A percentile compares a stretch with the other conserved stretches of the same genome.
Evolutionary conservation across 2,888 invertebrate genomes (phyloP).

Genomic region (Cremastinae sp.): DNA sequence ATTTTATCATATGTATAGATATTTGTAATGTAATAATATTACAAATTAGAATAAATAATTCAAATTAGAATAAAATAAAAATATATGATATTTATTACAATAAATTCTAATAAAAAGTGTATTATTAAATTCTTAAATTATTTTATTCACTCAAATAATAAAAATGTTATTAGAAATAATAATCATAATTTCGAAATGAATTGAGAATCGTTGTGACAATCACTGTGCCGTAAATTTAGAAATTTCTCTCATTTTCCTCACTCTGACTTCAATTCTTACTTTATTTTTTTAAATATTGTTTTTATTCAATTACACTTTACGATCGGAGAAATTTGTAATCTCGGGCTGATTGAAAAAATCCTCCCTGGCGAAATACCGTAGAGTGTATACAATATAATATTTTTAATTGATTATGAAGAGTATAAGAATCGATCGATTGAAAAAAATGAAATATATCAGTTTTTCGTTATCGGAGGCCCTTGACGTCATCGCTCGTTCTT

Average conservation of each 20-base stretch:
- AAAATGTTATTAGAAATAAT: no score
- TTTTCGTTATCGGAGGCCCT: slow-evolving; percentile 52
- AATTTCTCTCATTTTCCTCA: background rate
- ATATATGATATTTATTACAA: no score
- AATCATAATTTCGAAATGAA: no score
- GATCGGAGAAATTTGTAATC: slow-evolving; percentile 22
- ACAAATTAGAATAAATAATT: no score
- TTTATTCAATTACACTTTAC: slow-evolving; percentile 1
- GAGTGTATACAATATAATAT: background rate
- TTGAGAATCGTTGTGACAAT: slow-evolving; percentile 25
- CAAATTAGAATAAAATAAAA: no score
- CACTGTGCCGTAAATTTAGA: slow-evolving; percentile 24
- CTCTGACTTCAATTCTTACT: background rate
- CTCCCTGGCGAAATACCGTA: slow-evolving; percentile 27
- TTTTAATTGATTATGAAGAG: background rate
- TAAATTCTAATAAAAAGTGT: no score
- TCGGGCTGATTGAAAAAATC: slow-evolving; percentile 6
- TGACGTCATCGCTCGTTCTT: slow-evolving; percentile 76
- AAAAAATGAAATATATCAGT: slow-evolving; percentile 26
- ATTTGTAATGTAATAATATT: no score
- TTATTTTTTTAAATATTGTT: slow-evolving; percentile 14
- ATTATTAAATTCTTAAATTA: no score
- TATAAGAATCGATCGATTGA: slow-evolving; percentile 16
- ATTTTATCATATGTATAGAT: no score
- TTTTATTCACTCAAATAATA: no score